Evolutionary conservation across 2,797 vertebrate species (phyloP).

Genomic region (Sebastes trivittatus): DNA sequence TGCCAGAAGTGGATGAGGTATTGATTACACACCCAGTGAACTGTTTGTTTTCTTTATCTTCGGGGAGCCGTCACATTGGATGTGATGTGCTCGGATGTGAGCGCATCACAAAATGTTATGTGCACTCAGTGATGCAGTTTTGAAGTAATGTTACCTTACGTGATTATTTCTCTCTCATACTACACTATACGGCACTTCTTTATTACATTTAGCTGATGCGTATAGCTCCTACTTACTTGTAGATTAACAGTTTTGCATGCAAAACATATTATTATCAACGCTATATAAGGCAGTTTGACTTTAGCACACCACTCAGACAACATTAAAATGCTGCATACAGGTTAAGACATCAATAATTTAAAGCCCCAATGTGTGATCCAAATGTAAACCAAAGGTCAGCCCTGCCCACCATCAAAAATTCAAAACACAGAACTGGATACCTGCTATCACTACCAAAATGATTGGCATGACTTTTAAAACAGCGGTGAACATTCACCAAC

Average conservation of each 20-base stretch:
- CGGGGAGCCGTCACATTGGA: background rate
- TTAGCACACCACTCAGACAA: background rate
- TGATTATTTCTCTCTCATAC: background rate
- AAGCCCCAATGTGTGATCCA: conserved; percentile 52
- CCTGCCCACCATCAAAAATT: conserved; percentile 58
- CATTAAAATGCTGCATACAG: conserved; percentile 45
- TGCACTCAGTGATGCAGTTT: background rate
- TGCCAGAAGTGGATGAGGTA: conserved; percentile 16
- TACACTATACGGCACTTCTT: background rate
- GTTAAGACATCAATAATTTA: conserved; percentile 59
- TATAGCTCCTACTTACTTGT: background rate
- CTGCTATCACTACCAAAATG: conserved; percentile 7
- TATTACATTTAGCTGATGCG: background rate
- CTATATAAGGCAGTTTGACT: background rate
- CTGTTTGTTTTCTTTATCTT: background rate
- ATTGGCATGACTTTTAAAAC: background rate
- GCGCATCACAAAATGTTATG: background rate
- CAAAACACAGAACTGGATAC: conserved; percentile 19
- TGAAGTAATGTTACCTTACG: background rate
- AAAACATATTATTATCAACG: background rate
- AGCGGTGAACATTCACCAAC: background rate
- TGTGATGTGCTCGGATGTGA: background rate
- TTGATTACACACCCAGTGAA: conserved; percentile 9
- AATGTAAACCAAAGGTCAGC: conserved; percentile 66
- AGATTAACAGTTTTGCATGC: background rate